phyloP scores from a whole-genome alignment of 2,888 invertebrate species.

The Heliconius sara region DNA sequence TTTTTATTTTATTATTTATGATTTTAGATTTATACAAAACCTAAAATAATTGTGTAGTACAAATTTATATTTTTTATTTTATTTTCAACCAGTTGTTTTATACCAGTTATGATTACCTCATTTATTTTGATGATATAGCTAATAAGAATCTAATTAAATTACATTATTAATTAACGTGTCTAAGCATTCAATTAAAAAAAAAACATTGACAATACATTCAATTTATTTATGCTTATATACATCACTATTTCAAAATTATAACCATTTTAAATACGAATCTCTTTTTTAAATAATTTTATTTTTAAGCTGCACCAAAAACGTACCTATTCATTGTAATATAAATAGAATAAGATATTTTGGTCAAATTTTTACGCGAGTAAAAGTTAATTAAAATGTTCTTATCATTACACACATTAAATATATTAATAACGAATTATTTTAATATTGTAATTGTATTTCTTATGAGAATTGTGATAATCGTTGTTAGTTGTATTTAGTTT shows the following conservation, averaged over 20 bases:
- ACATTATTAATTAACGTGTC: not conserved
- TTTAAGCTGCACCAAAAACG: slow-evolving; percentile 32
- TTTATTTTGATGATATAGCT: not conserved
- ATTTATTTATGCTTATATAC: too few species aligned
- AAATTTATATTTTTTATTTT: slow-evolving; percentile 7
- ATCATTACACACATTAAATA: not conserved
- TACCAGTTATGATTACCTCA: slow-evolving; percentile 9
- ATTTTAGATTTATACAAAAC: not conserved
- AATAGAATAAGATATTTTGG: not conserved
- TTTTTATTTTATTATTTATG: not conserved
- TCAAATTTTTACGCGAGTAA: not conserved
- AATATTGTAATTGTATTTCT: slow-evolving; percentile 2
- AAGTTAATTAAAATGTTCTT: not conserved
- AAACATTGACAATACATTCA: too few species aligned
- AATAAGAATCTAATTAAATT: not conserved
- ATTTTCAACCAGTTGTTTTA: not conserved
- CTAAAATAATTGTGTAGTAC: not conserved
- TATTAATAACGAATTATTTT: slow-evolving; percentile 1
- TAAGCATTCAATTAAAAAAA: too few species aligned
- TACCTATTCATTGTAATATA: slow-evolving; percentile 13
- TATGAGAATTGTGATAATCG: slow-evolving; percentile 18
- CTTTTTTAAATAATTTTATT: not conserved
- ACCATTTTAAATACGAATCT: too few species aligned
- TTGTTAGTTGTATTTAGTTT: slow-evolving; percentile 26
- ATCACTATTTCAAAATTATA: not conserved